Percentiles rank a stretch among this genome's conserved stretches.
These are phyloP conservation scores for Arenicola marina DNA, from an alignment of 2,888 invertebrate species.

Conservation along the genomic window DNA sequence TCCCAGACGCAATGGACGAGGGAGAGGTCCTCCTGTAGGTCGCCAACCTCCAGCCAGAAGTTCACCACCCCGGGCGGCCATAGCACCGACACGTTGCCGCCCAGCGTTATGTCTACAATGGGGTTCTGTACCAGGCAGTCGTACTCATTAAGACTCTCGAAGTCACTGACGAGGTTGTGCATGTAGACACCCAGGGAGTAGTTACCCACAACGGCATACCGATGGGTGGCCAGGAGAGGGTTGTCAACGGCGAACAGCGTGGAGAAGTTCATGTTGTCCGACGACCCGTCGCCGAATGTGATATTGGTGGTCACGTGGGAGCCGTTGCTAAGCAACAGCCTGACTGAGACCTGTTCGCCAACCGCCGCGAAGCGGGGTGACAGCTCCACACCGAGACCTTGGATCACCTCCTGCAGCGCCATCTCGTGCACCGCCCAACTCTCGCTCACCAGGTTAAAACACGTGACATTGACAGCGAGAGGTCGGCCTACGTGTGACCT, in stretches of 20 bases:
- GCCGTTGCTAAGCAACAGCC: not conserved
- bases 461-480: not conserved
- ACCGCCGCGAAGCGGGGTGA: not conserved
- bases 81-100: not conserved
- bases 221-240: not conserved
- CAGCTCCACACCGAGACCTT: not conserved
- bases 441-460: not conserved
- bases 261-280: not conserved
- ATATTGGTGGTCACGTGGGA: not conserved
- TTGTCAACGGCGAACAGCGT: not conserved
- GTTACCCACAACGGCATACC: not conserved
- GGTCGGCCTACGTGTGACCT: not conserved
- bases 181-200: not conserved
- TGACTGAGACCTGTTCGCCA: not conserved
- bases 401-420: not conserved
- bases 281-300: not conserved
- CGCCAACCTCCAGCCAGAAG: not conserved
- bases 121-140: not conserved
- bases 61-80: slow-evolving; percentile 2
- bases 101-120: not conserved
- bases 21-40: not conserved
- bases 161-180: not conserved
- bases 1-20: not conserved
- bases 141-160: not conserved
- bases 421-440: not conserved